Evolutionary conservation across 2,797 vertebrate species (phyloP).

Genomic region (Tragelaphus oryx): DNA sequence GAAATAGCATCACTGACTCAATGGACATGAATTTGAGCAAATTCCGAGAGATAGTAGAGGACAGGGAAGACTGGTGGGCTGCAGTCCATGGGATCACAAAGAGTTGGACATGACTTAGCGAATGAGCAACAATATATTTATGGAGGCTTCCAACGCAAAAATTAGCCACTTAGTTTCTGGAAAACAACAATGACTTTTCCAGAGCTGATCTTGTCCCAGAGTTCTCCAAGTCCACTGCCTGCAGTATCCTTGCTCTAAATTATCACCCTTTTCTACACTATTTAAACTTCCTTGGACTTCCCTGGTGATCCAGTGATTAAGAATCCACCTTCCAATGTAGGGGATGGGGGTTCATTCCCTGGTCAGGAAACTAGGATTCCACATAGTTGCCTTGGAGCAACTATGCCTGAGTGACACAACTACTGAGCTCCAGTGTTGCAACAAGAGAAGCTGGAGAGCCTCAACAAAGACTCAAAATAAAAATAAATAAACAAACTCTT

Average conservation of each 20-base stretch:
- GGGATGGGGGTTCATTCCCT: not conserved
- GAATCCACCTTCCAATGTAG: not conserved
- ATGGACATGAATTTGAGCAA: not conserved
- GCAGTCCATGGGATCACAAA: not conserved
- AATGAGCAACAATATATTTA: not conserved
- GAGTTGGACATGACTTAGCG: not conserved
- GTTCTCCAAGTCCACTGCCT: not conserved
- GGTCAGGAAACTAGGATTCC: not conserved
- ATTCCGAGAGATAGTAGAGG: not conserved
- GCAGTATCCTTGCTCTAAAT: not conserved
- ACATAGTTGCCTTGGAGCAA: not conserved
- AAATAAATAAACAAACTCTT: not conserved
- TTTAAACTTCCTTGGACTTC: not conserved
- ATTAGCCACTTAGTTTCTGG: not conserved
- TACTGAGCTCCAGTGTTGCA: not conserved
- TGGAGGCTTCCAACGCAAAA: not conserved
- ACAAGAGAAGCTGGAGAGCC: not conserved
- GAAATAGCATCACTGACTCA: not conserved
- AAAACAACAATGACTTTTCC: not conserved
- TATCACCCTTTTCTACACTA: not conserved
- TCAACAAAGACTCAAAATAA: not conserved
- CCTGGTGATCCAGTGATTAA: not conserved
- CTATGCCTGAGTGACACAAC: not conserved
- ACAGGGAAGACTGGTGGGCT: not conserved
- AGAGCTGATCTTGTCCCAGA: not conserved